Evolutionary conservation across 2,797 vertebrate genomes (phyloP).

Genomic region (Monodelphis domestica): DNA sequence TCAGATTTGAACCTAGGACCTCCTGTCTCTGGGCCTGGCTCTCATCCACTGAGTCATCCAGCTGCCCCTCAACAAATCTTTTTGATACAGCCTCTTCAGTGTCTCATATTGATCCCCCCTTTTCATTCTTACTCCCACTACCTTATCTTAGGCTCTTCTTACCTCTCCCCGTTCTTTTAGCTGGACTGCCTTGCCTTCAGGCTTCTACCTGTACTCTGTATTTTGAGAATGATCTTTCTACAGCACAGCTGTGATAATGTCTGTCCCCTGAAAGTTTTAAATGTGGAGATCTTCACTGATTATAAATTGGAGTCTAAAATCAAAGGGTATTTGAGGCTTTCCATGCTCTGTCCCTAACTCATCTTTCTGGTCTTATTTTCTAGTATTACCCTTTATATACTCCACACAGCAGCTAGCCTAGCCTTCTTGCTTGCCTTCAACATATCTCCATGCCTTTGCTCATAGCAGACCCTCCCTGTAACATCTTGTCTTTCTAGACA

Average conservation of each 20-base stretch:
- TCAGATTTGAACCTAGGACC: too few species aligned
- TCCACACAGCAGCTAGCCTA: neutral
- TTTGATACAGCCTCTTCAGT: neutral
- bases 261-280: neutral
- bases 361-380: too few species aligned
- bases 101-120: neutral
- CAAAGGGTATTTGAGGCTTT: neutral
- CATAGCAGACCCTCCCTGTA: neutral
- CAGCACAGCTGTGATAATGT: neutral
- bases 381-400: neutral
- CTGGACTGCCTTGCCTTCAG: neutral
- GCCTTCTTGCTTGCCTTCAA: neutral
- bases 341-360: neutral
- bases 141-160: neutral
- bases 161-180: neutral
- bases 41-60: too few species aligned
- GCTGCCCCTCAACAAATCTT: too few species aligned
- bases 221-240: neutral
- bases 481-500: neutral
- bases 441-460: too few species aligned
- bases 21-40: too few species aligned
- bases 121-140: neutral
- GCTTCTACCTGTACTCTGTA: neutral
- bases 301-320: neutral
- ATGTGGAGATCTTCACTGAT: neutral